Evolutionary conservation across 2,113 vertebrate genomes (phyloP), one percentile per base, ranked within the genome.

Genomic region (Opisthocomus hoazin): DNA sequence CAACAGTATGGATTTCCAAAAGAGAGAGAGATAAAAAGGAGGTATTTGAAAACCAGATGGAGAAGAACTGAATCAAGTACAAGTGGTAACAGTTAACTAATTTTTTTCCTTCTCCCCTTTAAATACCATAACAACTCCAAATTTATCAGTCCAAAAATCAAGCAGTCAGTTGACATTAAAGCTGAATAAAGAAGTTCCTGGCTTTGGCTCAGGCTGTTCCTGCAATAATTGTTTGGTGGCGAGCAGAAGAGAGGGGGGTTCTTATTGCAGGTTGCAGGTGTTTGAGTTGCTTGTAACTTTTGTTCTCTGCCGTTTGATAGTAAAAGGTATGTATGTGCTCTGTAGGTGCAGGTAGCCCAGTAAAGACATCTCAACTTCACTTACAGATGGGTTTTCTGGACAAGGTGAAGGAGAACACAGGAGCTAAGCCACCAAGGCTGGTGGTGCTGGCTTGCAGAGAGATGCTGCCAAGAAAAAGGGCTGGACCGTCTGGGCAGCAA

Each of bases 51-150:
- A 87, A 73, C 89, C 88, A 90, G 94, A 98, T 98, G 97, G 97
- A 98, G 97, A 90, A 97, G 97, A 94, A 98, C 98, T 98, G 98
- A 97, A 98, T 97, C 98, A 94, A 96, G 93, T 97, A 97, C 98
- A 99, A 98, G 97, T 98, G 98, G 97, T 98, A 97, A 98, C 98
- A 98, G 98, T 98, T 98, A 98, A 98, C 95, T 98, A 53, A 87
- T 98, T 99, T 98, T 98, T 97, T 98, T 66, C 23, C 7, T 46
- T 21, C n/a, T n/a, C 82, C 86, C 83, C 68, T 60, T 94, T 94
- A 98, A 97, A 96, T 93, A 97, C 97, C 97, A 94, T 97, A 98
- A 98, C 97, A 97, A 98, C 98, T 97, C 97, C 80, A 92, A 98
- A 98, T 98, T 98, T 98, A 98, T 98, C 96, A 97, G 94, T 93